Conservation (phyloP, 1,140 invertebrate species). For the Augochlora pura region DNA sequence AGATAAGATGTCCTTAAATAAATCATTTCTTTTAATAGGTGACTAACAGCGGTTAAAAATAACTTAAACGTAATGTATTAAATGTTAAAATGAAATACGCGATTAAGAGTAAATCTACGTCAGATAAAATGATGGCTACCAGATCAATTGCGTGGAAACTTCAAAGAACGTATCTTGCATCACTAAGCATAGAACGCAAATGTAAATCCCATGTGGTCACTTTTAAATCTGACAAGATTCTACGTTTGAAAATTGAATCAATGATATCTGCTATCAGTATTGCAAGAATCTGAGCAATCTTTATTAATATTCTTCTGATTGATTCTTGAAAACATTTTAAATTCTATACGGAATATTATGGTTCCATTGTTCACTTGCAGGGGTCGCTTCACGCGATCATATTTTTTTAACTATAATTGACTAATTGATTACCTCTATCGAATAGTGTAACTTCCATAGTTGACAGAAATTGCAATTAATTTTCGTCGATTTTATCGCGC, state of each 20-base stretch:
- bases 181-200: neutral
- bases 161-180: neutral
- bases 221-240: neutral
- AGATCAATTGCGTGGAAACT: neutral
- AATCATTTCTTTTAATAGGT: no score
- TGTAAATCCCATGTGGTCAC: no score
- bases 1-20: no score
- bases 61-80: no score
- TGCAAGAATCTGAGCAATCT: neutral
- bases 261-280: neutral
- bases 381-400: neutral
- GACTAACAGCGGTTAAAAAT: no score
- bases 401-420: neutral
- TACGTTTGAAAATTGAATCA: neutral
- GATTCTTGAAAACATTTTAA: neutral
- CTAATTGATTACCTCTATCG: neutral
- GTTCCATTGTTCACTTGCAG: neutral
- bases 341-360: neutral
- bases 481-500: no score
- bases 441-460: neutral
- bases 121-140: no score
- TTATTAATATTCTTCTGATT: no score
- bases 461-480: no score
- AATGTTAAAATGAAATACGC: no score
- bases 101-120: no score